Base-by-base conservation (phyloP, 2,888 invertebrate species). In the Willowsia nigromaculata region DNA sequence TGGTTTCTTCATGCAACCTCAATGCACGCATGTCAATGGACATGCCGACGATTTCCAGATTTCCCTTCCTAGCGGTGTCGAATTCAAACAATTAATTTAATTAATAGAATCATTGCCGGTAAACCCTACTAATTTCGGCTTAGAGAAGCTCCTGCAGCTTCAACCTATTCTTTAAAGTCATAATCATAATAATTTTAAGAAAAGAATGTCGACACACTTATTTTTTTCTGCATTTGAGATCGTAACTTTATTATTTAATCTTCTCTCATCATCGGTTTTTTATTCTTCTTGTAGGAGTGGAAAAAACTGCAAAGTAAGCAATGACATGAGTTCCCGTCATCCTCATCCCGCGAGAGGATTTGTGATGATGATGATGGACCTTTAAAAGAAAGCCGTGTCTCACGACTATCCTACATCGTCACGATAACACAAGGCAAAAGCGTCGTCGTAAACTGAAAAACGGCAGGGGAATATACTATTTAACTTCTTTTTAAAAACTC, bases 301-400 rank as follows among this genome's bases (percentile, higher is more conserved):
- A 68, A n/a, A n/a, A 68, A 18, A 37, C 33, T 37, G 18, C 25
- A 68, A 71, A 37, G 84, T 37, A 50, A 81, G 78, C 74, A 89
- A 56, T 89, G 84, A 89, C 89, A 89, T 76, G 88, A 65, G 78
- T 82, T 81, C 37, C 81, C 53, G 33, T 56, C 59, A n/a, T n/a
- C n/a, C n/a, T n/a, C 47, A n/a, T 68, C 18, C 78, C 53, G n/a
- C n/a, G 30, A 78, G 62, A 78, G 71, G 83, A 83, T 47, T 43
- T 30, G 68, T 43, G 43, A 22, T 43, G 74, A 59, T 68, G 81
- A 81, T 87, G 59, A 84, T 80, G 85, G 80, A 71, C 85, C 80
- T 71, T 80, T 78, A 43, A 89, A 88, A 81, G 56, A 85, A 89
- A 89, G 80, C 85, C 89, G 84, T 85, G 89, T 85, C 88, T 88